phyloP scores from a whole-genome alignment of 1,140 invertebrate genomes.

The Limonius californicus region DNA sequence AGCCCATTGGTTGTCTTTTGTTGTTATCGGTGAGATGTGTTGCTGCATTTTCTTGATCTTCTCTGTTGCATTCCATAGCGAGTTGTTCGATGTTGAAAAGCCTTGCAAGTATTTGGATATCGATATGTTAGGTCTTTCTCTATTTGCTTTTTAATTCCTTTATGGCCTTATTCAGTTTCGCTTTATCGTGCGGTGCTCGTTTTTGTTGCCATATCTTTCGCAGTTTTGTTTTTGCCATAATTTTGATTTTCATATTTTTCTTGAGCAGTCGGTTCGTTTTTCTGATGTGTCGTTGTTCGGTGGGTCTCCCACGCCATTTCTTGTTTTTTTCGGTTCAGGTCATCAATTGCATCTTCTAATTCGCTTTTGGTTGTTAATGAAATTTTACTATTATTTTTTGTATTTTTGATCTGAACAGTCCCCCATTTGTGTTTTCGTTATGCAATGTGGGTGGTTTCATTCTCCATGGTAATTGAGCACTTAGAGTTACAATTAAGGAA shows the following conservation, averaged over 20 bases:
- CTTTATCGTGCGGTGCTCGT: slow-evolving; percentile 8
- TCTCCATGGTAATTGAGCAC: not conserved
- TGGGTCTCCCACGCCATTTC: too few species aligned
- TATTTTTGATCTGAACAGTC: not conserved
- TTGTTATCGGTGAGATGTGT: slow-evolving; percentile 22
- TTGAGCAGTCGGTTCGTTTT: too few species aligned
- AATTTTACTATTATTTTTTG: too few species aligned
- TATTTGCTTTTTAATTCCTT: slow-evolving; percentile 20
- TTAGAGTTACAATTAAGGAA: slow-evolving; percentile 17
- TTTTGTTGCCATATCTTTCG: slow-evolving; percentile 2
- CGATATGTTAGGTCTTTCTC: too few species aligned
- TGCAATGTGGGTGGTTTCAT: not conserved
- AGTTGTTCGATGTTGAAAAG: slow-evolving; percentile 21
- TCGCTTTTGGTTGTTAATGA: too few species aligned
- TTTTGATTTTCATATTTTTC: too few species aligned
- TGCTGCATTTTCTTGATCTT: slow-evolving; percentile 28
- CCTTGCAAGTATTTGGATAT: not conserved
- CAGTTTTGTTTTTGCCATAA: too few species aligned
- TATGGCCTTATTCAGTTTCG: not conserved
- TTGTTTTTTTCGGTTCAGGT: too few species aligned
- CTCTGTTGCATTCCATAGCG: slow-evolving; percentile 30
- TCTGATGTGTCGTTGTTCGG: too few species aligned
- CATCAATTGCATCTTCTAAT: too few species aligned
- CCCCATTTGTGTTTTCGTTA: slow-evolving; percentile 1
- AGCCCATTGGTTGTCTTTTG: slow-evolving; percentile 25